Evolutionary conservation across 2,113 vertebrate species (phyloP).

Genomic region (Oreochromis aureus): DNA sequence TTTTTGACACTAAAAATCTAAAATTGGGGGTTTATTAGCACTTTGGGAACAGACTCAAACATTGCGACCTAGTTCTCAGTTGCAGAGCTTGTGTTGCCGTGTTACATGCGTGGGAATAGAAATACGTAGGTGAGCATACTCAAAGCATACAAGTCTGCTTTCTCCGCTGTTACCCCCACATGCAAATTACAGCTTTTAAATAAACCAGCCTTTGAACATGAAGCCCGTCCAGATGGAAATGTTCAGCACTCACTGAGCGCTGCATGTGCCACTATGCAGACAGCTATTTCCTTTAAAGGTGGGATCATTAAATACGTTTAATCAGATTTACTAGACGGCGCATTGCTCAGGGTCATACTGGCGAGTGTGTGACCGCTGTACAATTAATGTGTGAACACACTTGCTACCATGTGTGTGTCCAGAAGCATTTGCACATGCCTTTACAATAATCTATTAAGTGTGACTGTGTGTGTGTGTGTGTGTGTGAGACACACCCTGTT

Average conservation of each 20-base stretch:
- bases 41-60: slow-evolving; percentile 7
- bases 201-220: slow-evolving; percentile 64
- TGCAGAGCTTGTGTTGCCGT: slow-evolving; percentile 4
- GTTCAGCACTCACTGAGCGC: slow-evolving; percentile 26
- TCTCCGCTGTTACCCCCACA: slow-evolving; percentile 47
- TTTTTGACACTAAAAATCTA: background rate
- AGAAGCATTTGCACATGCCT: slow-evolving; percentile 10
- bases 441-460: background rate
- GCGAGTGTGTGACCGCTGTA: background rate
- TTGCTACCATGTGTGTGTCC: slow-evolving; percentile 34
- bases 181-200: slow-evolving; percentile 57
- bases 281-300: slow-evolving; percentile 45
- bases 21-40: background rate
- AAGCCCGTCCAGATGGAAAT: slow-evolving; percentile 62
- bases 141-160: slow-evolving; percentile 30
- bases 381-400: background rate
- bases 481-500: slow-evolving; percentile 36
- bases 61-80: slow-evolving; percentile 2
- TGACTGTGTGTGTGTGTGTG: background rate
- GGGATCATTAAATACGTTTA: slow-evolving; percentile 47
- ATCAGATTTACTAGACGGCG: slow-evolving; percentile 20
- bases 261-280: slow-evolving; percentile 25
- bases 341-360: background rate
- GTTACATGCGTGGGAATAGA: slow-evolving; percentile 7
- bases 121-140: slow-evolving; percentile 42